phyloP scores from a whole-genome alignment of 2,797 vertebrate species.

The Enteromius radiatus region DNA sequence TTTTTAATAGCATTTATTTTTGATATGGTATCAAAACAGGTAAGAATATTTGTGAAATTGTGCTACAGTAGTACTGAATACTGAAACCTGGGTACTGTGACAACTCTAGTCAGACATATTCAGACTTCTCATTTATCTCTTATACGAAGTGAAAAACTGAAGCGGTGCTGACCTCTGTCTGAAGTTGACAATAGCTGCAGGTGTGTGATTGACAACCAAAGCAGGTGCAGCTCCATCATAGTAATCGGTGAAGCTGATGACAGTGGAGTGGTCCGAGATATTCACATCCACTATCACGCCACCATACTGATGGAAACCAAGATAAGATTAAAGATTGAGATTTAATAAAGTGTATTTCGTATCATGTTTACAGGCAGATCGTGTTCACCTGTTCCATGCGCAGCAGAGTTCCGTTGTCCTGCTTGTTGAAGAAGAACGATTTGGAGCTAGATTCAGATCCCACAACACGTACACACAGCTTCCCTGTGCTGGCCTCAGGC shows the following conservation, averaged over 20 bases:
- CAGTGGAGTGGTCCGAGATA: constrained; percentile 84
- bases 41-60: not conserved
- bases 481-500: constrained; percentile 86
- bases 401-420: constrained; percentile 92
- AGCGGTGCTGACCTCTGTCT: constrained; percentile 84
- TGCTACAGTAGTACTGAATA: not conserved
- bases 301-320: constrained; percentile 75
- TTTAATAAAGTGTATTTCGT: not conserved
- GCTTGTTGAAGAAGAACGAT: constrained; percentile 85
- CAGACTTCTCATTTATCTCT: not conserved
- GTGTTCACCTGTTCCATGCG: constrained; percentile 84
- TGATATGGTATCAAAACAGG: not conserved
- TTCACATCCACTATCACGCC: constrained; percentile 90
- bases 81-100: not conserved
- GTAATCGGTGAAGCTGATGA: constrained; percentile 90
- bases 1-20: not conserved
- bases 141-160: not conserved
- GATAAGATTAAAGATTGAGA: not conserved
- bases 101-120: constrained; percentile 1
- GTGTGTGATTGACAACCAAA: constrained; percentile 91
- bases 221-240: constrained; percentile 92
- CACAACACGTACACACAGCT: constrained; percentile 87
- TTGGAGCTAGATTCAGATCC: constrained; percentile 84
- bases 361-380: not conserved
- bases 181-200: constrained; percentile 79